Conservation (phyloP, 2,888 invertebrate species). For the Clunio marinus region DNA sequence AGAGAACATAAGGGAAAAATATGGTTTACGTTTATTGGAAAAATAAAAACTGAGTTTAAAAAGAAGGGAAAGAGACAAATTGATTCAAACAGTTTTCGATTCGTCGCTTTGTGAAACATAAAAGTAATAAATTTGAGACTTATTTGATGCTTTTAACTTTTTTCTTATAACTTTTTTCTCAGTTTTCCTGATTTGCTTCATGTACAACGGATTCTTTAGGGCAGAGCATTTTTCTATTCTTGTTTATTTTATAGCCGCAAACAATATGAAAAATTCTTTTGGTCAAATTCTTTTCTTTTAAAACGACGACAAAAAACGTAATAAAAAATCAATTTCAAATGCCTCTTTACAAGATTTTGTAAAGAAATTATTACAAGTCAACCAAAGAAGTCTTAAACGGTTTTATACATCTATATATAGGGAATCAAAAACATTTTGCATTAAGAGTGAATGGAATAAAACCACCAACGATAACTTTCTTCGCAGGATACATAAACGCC, state of each 20-base stretch:
- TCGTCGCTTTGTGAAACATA: background rate
- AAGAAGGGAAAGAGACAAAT: conserved; percentile 22
- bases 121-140: background rate
- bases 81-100: conserved; percentile 13
- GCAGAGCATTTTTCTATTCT: background rate
- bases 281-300: conserved; percentile 15
- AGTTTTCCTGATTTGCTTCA: background rate
- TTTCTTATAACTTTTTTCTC: background rate
- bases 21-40: conserved; percentile 16
- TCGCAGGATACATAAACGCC: too few relatives aligned
- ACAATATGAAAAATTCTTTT: conserved; percentile 27
- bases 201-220: background rate
- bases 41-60: background rate
- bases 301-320: background rate
- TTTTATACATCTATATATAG: too few relatives aligned
- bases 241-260: conserved; percentile 14
- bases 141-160: conserved; percentile 1
- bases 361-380: too few relatives aligned
- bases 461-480: too few relatives aligned
- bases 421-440: too few relatives aligned
- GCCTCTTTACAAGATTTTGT: too few relatives aligned
- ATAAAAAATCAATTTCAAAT: background rate
- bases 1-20: too few relatives aligned
- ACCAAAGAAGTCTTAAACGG: too few relatives aligned
- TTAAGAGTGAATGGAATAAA: too few relatives aligned